Conservation (phyloP, 2,113 vertebrate genomes). For the Octodon degus region DNA sequence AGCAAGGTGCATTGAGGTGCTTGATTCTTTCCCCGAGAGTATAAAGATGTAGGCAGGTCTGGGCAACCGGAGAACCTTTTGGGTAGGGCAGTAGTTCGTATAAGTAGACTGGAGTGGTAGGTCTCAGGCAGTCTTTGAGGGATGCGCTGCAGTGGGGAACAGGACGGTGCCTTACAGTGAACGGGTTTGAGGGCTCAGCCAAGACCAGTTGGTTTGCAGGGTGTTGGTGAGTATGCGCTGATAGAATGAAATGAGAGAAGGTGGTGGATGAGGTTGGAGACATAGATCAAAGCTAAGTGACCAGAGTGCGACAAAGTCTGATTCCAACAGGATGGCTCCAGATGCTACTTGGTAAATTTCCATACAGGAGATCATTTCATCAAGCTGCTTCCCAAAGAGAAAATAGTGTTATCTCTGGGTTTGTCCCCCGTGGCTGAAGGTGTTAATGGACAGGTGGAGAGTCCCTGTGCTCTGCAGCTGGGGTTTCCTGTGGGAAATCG, state of each 20-base stretch:
- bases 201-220: background rate
- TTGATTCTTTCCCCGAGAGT: background rate
- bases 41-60: background rate
- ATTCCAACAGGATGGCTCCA: background rate
- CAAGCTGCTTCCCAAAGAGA: background rate
- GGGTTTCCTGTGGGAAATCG: background rate
- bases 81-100: background rate
- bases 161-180: background rate
- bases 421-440: background rate
- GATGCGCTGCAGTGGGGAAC: background rate
- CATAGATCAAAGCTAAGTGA: background rate
- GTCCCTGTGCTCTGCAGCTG: background rate
- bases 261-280: background rate
- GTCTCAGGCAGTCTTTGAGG: background rate
- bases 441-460: background rate
- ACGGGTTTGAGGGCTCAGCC: background rate
- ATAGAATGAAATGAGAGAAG: background rate
- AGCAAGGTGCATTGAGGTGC: background rate
- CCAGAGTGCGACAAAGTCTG: rapidly evolving
- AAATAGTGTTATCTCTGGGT: background rate
- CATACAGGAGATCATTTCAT: background rate
- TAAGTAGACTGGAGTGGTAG: background rate
- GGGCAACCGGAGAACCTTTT: background rate
- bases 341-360: background rate
- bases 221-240: background rate